A percentile compares a stretch with the other conserved stretches of the same genome.
Evolutionary conservation across 2,888 invertebrate species (phyloP).

Genomic region (Bhutanitis thaidina): DNA sequence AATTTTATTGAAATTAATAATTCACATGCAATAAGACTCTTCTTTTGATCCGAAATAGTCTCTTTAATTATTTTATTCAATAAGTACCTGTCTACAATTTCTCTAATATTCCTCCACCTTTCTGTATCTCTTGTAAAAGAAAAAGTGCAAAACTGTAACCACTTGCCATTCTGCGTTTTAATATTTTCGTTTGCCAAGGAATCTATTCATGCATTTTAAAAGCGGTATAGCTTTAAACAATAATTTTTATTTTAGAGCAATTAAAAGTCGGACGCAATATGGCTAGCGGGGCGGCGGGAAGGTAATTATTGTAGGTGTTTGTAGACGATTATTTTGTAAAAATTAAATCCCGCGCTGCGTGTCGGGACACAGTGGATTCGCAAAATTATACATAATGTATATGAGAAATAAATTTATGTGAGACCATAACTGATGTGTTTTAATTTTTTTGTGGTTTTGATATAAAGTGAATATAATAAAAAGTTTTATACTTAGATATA

Average conservation of each 20-base stretch:
- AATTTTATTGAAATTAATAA: background rate
- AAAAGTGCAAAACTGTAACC: slow-evolving; percentile 19
- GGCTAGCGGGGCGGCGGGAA: slow-evolving; percentile 54
- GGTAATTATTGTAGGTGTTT: slow-evolving; percentile 60
- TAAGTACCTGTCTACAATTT: too few relatives aligned
- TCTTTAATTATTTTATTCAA: too few relatives aligned
- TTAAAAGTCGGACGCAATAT: slow-evolving; percentile 58
- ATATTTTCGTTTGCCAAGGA: slow-evolving; percentile 13
- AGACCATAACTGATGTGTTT: slow-evolving; percentile 53
- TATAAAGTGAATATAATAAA: too few relatives aligned
- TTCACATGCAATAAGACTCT: background rate
- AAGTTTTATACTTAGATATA: too few relatives aligned
- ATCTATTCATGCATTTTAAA: background rate
- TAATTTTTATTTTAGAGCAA: slow-evolving; percentile 49
- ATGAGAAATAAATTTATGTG: slow-evolving; percentile 80
- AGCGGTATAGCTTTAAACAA: slow-evolving; percentile 45
- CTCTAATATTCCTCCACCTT: too few relatives aligned
- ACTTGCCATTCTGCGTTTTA: slow-evolving; percentile 9
- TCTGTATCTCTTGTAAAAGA: too few relatives aligned
- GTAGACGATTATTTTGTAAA: slow-evolving; percentile 73
- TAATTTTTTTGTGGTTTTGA: slow-evolving; percentile 23
- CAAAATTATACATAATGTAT: slow-evolving; percentile 79
- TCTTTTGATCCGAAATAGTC: background rate
- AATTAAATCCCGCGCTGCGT: slow-evolving; percentile 63
- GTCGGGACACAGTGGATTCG: slow-evolving; percentile 78